Base-by-base conservation (phyloP, 2,113 vertebrate genomes). In the Cyprinodon brontotheroides region DNA sequence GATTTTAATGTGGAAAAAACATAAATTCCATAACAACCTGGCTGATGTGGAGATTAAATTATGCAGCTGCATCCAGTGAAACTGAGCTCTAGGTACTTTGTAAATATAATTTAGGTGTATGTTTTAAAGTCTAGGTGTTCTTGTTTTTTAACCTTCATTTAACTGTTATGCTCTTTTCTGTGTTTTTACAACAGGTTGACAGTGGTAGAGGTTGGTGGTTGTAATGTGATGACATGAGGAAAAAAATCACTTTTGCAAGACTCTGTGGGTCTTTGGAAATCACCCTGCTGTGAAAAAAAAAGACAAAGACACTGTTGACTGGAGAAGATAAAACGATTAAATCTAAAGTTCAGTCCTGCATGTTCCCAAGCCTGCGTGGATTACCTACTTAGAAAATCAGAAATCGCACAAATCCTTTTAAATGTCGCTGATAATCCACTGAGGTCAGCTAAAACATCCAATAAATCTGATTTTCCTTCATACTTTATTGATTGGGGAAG, bases 241-340 rank as follows among this genome's bases (percentile, higher is more conserved):
- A 29, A 29, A 53, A 5, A 17, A 17, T 53, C 7, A 53, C 50
- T 20, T 53, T 53, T 53, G 50, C 50, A 53, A 53, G 17, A 17
- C 17, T 17, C 14, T 53, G 50, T 17, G 8, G 50, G 50, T 53
- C 17, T 17, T 53, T 53, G 50, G 17, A 17, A 53, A 53, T 53
- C 50, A 53, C 1, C 15, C 7, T 15, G 15, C 17, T 53, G 50
- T 20, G 50, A 14, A 53, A 53, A 53, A 53, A 75, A 64, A 66
- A 65, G 71, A 48, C 29, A 38, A 43, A 68, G 29, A 29, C 29
- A 29, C 77, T 3, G 11, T 68, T 82, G 76, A 86, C 77, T 66
- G 70, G 72, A 45, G 13, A 20, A 71, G 80, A 76, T 81, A 68
- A 86, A 80, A 61, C 59, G 82, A 81, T 84, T 87, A 87, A 43